Evolutionary conservation across 2,113 vertebrate genomes (phyloP).

Genomic region (Callithrix jacchus): DNA sequence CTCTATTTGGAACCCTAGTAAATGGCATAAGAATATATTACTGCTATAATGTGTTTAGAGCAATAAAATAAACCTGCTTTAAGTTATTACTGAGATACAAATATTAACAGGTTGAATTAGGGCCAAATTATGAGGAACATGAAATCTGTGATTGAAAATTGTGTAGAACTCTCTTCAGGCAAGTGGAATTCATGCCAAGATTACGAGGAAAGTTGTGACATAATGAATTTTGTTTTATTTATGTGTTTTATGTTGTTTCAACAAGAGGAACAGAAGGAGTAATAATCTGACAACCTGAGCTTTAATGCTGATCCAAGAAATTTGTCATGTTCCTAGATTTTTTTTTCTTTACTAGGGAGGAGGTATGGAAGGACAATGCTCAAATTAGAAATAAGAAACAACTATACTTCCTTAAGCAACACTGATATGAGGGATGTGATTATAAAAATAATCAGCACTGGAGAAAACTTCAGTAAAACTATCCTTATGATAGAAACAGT

Average conservation of each 20-base stretch:
- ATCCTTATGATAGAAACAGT: neutral
- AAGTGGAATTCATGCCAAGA: neutral
- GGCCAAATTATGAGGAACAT: neutral
- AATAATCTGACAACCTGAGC: neutral
- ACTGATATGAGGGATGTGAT: neutral
- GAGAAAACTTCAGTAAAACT: neutral
- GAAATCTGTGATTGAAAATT: neutral
- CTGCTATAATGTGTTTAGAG: neutral
- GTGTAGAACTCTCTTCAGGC: neutral
- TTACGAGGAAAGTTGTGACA: neutral
- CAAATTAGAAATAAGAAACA: neutral
- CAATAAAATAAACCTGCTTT: neutral
- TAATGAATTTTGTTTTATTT: neutral
- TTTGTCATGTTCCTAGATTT: neutral
- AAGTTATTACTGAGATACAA: neutral
- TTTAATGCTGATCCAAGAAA: neutral
- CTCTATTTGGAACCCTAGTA: neutral
- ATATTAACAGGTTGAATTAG: neutral
- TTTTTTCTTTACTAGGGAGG: rapidly evolving
- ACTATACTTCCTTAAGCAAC: neutral
- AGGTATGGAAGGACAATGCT: neutral
- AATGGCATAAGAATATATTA: neutral
- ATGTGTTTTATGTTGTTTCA: neutral
- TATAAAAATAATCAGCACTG: neutral
- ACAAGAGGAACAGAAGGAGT: neutral